These are phyloP conservation scores for Andrena bucephala DNA, from an alignment of 2,888 invertebrate genomes.

Conservation along the genomic window DNA sequence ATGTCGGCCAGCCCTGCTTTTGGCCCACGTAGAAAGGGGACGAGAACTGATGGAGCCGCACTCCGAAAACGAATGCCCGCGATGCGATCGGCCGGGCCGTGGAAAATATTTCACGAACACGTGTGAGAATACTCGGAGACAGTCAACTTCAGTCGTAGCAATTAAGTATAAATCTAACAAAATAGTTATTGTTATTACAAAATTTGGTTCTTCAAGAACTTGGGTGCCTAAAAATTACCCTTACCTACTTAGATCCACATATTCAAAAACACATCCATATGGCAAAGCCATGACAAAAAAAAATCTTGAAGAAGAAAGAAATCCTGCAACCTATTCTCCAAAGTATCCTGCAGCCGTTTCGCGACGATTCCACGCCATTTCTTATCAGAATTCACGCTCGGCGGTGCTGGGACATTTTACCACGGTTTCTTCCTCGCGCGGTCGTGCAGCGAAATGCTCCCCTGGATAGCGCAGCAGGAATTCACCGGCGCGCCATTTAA, in stretches of 20 bases:
- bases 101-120: slow-evolving; percentile 26
- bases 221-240: too few relatives aligned
- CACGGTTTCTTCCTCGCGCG: slow-evolving; percentile 39
- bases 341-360: not conserved
- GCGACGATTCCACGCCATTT: slow-evolving; percentile 7
- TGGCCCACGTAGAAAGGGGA: slow-evolving; percentile 65
- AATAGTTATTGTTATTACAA: too few relatives aligned
- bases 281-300: too few relatives aligned
- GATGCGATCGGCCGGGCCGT: slow-evolving; percentile 57
- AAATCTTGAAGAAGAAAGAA: too few relatives aligned
- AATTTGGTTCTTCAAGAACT: too few relatives aligned
- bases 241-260: too few relatives aligned
- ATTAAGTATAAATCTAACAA: not conserved
- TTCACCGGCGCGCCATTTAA: slow-evolving; percentile 66
- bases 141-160: not conserved
- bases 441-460: slow-evolving; percentile 11
- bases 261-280: too few relatives aligned
- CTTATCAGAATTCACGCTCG: slow-evolving; percentile 41
- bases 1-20: slow-evolving; percentile 8
- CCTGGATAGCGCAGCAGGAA: slow-evolving; percentile 39
- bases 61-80: slow-evolving; percentile 54
- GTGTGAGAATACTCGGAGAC: not conserved
- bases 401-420: not conserved
- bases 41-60: slow-evolving; percentile 50
- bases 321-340: too few relatives aligned